phyloP scores from a whole-genome alignment of 2,888 invertebrate species.

The Orthosia gothica region DNA sequence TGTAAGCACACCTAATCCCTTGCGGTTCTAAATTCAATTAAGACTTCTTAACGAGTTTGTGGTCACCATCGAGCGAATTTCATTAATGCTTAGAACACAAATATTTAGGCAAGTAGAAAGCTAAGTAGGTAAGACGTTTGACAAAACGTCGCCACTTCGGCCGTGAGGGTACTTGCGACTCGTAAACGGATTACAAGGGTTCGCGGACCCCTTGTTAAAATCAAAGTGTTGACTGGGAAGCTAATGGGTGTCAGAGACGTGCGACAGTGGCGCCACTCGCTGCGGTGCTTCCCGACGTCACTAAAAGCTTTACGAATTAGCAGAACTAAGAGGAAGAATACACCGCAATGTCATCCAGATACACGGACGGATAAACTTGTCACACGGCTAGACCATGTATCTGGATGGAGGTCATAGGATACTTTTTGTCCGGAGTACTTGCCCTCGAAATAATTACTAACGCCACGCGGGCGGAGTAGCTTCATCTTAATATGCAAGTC shows the following conservation, averaged over 20 bases:
- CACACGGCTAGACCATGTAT: too few relatives aligned
- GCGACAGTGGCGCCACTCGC: neutral
- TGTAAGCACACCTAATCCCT: slow-evolving; percentile 8
- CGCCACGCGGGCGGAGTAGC: too few relatives aligned
- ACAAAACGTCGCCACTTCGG: slow-evolving; percentile 79
- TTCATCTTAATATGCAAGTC: too few relatives aligned
- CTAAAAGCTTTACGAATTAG: slow-evolving; percentile 5
- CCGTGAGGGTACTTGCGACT: slow-evolving; percentile 78
- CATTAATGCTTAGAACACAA: slow-evolving; percentile 69
- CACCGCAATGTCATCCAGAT: neutral
- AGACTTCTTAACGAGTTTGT: slow-evolving; percentile 37
- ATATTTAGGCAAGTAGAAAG: slow-evolving; percentile 74
- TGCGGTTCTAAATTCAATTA: slow-evolving; percentile 43
- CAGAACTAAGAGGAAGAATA: neutral
- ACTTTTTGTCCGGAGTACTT: too few relatives aligned
- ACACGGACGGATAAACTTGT: too few relatives aligned
- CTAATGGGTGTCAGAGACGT: slow-evolving; percentile 80
- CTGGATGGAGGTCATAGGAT: too few relatives aligned
- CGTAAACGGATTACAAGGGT: slow-evolving; percentile 88
- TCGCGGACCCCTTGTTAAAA: slow-evolving; percentile 82
- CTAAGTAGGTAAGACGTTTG: slow-evolving; percentile 79
- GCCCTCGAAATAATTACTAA: too few relatives aligned
- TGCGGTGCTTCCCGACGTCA: slow-evolving; percentile 2
- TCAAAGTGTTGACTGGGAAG: slow-evolving; percentile 85
- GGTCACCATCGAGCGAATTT: slow-evolving; percentile 37